These are phyloP conservation scores for Chromobotia macracanthus DNA, from an alignment of 2,797 vertebrate species.

Conservation along the genomic window DNA sequence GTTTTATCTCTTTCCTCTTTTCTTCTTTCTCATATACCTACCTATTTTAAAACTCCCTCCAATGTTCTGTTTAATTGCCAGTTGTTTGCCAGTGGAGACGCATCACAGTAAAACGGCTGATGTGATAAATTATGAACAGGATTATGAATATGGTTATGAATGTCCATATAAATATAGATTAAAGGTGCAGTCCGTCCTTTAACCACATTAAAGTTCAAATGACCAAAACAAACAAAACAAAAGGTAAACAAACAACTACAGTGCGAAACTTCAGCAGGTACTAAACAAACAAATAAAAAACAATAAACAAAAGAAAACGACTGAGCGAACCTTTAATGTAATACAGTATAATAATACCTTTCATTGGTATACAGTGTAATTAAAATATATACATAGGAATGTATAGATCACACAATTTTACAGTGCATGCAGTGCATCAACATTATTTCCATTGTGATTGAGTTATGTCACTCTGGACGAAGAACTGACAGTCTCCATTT, in stretches of 20 bases:
- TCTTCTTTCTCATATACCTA: too few relatives aligned
- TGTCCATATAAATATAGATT: background rate
- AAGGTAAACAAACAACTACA: background rate
- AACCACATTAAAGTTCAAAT: background rate
- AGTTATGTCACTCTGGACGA: slow-evolving; percentile 22
- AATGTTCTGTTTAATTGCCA: background rate
- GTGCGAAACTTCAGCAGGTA: background rate
- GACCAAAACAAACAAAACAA: background rate
- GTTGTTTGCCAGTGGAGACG: background rate
- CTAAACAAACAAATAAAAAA: too few relatives aligned
- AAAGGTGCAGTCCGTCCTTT: background rate
- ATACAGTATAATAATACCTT: background rate
- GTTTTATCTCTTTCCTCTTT: too few relatives aligned
- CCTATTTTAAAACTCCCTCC: background rate
- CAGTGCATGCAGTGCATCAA: background rate
- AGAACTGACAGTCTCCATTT: slow-evolving; percentile 40
- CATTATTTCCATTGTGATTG: slow-evolving; percentile 6
- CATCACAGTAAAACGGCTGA: background rate
- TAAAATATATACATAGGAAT: background rate
- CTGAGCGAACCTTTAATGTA: too few relatives aligned
- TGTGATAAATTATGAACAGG: background rate
- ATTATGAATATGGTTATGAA: background rate
- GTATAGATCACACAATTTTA: background rate
- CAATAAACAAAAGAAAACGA: background rate
- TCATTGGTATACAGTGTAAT: background rate